These are phyloP conservation scores for Chauna torquata DNA, from an alignment of 2,113 vertebrate species.

Conservation along the genomic window DNA sequence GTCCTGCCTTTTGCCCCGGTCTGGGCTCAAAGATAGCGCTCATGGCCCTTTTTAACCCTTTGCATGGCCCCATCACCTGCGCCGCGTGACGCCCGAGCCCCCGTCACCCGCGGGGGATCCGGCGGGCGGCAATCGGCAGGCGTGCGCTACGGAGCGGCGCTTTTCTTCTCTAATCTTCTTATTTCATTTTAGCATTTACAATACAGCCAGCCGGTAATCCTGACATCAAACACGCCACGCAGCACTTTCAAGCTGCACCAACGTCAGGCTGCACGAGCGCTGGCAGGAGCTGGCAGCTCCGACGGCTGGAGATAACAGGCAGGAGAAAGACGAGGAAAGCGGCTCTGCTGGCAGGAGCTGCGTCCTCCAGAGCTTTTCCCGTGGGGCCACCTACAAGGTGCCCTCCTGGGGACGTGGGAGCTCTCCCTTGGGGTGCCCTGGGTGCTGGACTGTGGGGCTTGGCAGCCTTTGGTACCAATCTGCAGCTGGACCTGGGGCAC, in stretches of 20 bases:
- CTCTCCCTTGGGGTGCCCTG: neutral
- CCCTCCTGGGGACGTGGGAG: fast-evolving
- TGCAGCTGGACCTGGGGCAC: neutral
- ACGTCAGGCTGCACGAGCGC: conserved; percentile 21
- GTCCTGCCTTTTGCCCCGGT: fast-evolving
- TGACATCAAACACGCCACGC: conserved; percentile 68
- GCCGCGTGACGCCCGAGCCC: neutral
- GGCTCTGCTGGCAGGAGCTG: neutral
- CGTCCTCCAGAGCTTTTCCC: neutral
- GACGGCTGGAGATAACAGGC: neutral
- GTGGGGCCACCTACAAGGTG: neutral
- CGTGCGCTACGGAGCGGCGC: conserved; percentile 17
- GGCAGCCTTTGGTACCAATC: neutral
- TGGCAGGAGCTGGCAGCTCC: conserved; percentile 60
- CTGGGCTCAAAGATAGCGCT: neutral
- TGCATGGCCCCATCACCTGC: neutral
- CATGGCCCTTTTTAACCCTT: neutral
- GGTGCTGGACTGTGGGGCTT: neutral
- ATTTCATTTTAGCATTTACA: conserved; percentile 71
- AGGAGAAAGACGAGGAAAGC: neutral
- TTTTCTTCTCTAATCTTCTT: conserved; percentile 72
- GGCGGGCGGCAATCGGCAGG: conserved; percentile 11
- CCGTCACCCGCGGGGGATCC: neutral
- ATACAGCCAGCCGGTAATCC: conserved; percentile 68
- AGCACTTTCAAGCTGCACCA: conserved; percentile 27